Evolutionary conservation across 2,888 invertebrate species (phyloP).

Genomic region (Erebia aethiops): DNA sequence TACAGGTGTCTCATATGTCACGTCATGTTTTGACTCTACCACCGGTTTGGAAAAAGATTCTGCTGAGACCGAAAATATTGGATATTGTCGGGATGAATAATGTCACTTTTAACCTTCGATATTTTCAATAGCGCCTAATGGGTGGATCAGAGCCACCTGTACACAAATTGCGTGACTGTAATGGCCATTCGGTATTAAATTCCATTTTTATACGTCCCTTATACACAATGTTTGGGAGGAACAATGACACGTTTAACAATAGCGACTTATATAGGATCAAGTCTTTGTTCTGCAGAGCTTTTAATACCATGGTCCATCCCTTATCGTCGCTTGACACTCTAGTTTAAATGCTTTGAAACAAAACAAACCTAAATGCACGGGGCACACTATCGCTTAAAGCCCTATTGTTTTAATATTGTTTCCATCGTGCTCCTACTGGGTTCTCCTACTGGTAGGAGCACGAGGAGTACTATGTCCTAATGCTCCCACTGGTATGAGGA

Average conservation of each 20-base stretch:
- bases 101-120: not conserved
- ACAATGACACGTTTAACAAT: constrained; percentile 6
- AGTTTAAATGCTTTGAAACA: not conserved
- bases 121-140: not conserved
- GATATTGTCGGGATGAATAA: not conserved
- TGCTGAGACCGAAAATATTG: too few relatives aligned
- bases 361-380: not conserved
- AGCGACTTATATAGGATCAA: not conserved
- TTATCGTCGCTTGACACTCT: not conserved
- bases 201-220: not conserved
- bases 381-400: not conserved
- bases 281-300: constrained; percentile 6
- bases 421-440: too few relatives aligned
- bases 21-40: too few relatives aligned
- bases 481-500: too few relatives aligned
- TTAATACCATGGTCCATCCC: not conserved
- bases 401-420: not conserved
- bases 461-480: too few relatives aligned
- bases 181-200: not conserved
- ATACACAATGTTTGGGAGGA: not conserved
- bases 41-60: too few relatives aligned
- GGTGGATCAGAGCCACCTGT: not conserved
- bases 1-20: too few relatives aligned
- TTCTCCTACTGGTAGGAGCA: too few relatives aligned
- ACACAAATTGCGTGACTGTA: not conserved